Conservation (phyloP, 2,797 vertebrate genomes). For the Sebastiscus tertius region DNA sequence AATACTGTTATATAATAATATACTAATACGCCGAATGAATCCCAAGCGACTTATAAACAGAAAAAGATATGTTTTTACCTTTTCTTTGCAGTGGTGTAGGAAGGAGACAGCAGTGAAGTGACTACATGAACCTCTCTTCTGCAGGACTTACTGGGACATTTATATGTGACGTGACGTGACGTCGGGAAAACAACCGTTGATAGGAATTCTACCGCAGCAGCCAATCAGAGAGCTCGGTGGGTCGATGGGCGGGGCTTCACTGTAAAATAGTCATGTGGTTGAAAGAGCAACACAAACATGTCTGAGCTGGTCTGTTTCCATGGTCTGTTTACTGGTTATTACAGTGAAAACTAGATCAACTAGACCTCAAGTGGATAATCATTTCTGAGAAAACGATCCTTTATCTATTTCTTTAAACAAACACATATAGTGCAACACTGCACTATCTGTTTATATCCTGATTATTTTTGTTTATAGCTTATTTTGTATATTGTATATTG, state of each 20-base stretch:
- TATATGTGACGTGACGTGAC: conserved; percentile 47
- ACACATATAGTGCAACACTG: background rate
- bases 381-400: background rate
- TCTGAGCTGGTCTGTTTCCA: background rate
- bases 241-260: conserved; percentile 23
- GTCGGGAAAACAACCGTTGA: background rate
- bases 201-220: background rate
- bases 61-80: conserved; percentile 14
- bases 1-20: background rate
- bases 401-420: background rate
- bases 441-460: too few species aligned
- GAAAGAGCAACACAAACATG: background rate
- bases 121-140: background rate
- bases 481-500: too few species aligned
- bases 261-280: conserved; percentile 50
- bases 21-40: rapidly evolving
- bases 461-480: too few species aligned
- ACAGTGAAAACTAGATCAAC: background rate
- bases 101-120: rapidly evolving
- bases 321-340: too few species aligned
- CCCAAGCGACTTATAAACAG: rapidly evolving
- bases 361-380: rapidly evolving
- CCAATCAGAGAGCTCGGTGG: conserved; percentile 61
- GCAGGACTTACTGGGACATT: background rate
- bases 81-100: background rate